Percentiles rank a stretch among this genome's conserved stretches.
phyloP scores from a whole-genome alignment of 2,797 vertebrate genomes.

The Allenopithecus nigroviridis region DNA sequence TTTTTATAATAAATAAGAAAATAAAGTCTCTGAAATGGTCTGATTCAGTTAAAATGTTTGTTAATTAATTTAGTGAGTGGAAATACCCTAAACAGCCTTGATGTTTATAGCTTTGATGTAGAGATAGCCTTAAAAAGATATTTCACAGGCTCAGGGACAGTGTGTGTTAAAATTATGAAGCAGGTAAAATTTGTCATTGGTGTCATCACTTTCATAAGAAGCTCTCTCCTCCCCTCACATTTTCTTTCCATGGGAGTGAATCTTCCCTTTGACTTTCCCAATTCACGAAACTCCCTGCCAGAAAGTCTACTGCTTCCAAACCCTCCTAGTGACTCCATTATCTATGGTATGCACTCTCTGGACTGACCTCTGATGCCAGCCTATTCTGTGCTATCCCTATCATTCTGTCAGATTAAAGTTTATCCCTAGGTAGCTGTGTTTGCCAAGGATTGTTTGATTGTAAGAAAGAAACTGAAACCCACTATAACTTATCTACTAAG shows the following conservation, averaged over 20 bases:
- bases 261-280: neutral
- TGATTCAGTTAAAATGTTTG: neutral
- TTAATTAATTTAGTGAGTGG: neutral
- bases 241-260: neutral
- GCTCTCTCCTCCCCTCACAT: neutral
- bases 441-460: neutral
- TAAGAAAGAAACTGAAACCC: constrained; percentile 4
- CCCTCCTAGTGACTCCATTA: neutral
- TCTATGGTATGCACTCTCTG: neutral
- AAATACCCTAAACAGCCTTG: neutral
- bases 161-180: neutral
- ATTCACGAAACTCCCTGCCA: neutral
- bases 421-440: neutral
- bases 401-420: neutral
- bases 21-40: neutral
- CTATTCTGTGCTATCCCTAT: no score
- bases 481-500: neutral
- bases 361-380: neutral
- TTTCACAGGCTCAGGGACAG: neutral
- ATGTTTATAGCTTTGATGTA: neutral
- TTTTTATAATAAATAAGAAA: neutral
- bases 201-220: neutral
- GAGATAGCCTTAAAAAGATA: neutral
- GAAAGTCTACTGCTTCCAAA: neutral
- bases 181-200: neutral